Conservation (phyloP, 92 coral and sea anemone species). For the Bergia sp. region DNA sequence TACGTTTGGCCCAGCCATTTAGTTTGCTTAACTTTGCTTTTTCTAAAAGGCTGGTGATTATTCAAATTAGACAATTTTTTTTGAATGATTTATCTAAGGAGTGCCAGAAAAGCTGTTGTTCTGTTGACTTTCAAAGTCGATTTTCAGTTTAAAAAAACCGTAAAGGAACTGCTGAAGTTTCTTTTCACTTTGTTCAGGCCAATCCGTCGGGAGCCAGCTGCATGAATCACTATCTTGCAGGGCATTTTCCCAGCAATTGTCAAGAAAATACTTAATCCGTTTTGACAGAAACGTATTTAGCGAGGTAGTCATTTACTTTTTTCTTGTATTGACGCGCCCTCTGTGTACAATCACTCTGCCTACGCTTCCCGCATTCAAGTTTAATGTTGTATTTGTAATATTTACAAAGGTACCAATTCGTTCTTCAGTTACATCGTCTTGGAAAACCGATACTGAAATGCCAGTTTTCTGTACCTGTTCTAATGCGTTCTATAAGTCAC, state of each 20-base stretch:
- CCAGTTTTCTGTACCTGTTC: background rate
- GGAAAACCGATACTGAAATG: conserved; percentile 49
- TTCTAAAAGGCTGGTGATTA: no score
- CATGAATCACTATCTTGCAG: conserved; percentile 48
- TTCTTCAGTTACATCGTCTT: conserved; percentile 68
- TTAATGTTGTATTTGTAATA: conserved; percentile 64
- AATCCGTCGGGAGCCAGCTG: conserved; percentile 42
- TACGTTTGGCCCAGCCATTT: no score
- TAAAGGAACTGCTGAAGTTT: background rate
- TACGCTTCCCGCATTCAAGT: conserved; percentile 45
- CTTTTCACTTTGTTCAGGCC: background rate
- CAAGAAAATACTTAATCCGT: background rate
- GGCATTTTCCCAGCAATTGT: conserved; percentile 42
- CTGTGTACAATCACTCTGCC: conserved; percentile 67
- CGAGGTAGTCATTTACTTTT: conserved; percentile 47
- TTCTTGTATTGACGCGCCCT: conserved; percentile 60
- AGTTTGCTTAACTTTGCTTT: no score
- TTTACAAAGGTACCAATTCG: conserved; percentile 78
- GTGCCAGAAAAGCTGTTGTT: no score
- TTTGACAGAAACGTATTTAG: background rate
- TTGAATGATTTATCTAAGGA: no score
- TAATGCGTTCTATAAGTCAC: background rate
- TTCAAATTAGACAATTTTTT: no score
- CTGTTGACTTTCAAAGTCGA: no score
- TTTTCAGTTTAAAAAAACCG: no score